phyloP scores from a whole-genome alignment of 2,113 vertebrate species.

The Proterorhinus semilunaris region DNA sequence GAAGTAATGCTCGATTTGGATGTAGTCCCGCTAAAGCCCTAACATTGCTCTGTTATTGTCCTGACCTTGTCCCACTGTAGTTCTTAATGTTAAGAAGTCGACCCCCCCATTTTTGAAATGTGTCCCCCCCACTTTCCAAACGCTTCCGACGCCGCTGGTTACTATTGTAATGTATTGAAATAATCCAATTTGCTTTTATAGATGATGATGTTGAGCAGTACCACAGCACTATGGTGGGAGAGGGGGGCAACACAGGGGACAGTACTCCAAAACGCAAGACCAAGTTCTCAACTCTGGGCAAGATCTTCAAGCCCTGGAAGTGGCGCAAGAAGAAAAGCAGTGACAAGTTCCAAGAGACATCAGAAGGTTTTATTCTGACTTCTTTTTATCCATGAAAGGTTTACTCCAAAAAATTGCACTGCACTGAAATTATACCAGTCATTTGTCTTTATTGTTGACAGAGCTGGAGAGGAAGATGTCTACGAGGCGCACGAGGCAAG shows the following conservation, averaged over 20 bases:
- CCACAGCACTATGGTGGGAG: constrained; percentile 78
- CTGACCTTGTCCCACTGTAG: too few species aligned
- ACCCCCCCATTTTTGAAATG: too few species aligned
- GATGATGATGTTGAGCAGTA: constrained; percentile 86
- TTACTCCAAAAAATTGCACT: neutral
- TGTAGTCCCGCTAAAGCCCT: too few species aligned
- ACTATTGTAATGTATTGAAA: neutral
- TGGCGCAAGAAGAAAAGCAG: constrained; percentile 99
- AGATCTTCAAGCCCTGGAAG: constrained; percentile 99
- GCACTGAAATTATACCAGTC: constrained; percentile 17
- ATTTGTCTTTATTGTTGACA: constrained; percentile 64
- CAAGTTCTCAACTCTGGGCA: constrained; percentile 94
- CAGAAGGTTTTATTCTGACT: constrained; percentile 84
- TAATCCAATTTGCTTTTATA: constrained; percentile 25
- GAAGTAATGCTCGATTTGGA: too few species aligned
- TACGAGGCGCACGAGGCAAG: constrained; percentile 93
- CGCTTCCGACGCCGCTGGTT: too few species aligned
- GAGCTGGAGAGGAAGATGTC: constrained; percentile 99
- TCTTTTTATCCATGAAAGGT: neutral
- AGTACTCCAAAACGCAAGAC: constrained; percentile 91
- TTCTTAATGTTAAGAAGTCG: too few species aligned
- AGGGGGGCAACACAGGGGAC: constrained; percentile 83
- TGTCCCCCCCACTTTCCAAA: too few species aligned
- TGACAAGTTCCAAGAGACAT: constrained; percentile 94
- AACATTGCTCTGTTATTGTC: too few species aligned